Evolutionary conservation across 2,888 invertebrate genomes (phyloP).

Genomic region (Chrysolina oricalcia): DNA sequence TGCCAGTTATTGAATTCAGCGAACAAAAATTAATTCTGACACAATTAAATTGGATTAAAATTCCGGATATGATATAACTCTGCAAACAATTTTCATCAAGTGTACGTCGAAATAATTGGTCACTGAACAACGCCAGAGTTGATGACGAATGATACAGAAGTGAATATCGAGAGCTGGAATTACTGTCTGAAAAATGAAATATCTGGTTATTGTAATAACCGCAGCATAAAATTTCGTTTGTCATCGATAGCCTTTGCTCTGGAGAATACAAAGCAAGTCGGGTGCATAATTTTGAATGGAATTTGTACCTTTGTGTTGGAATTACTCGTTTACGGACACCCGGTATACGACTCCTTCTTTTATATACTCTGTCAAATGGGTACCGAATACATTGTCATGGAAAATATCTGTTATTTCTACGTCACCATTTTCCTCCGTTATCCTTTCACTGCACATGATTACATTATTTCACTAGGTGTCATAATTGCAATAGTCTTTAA

Average conservation of each 20-base stretch:
- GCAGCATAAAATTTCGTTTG: constrained; percentile 38
- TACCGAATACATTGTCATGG: too few relatives aligned
- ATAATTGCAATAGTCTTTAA: too few relatives aligned
- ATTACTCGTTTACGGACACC: not conserved
- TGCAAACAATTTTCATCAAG: constrained; percentile 11
- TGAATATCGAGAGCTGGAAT: constrained; percentile 33
- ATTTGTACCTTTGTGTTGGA: constrained; percentile 3
- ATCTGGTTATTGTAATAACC: constrained; percentile 31
- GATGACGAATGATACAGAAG: constrained; percentile 32
- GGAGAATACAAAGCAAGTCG: constrained; percentile 19
- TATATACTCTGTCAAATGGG: too few relatives aligned
- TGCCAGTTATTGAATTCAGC: not conserved
- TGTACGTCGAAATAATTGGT: constrained; percentile 24
- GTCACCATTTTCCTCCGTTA: too few relatives aligned
- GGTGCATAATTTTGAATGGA: constrained; percentile 2
- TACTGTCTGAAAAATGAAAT: constrained; percentile 31
- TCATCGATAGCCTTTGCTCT: constrained; percentile 19
- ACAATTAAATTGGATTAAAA: constrained; percentile 18
- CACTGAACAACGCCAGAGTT: constrained; percentile 26
- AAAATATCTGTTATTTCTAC: too few relatives aligned
- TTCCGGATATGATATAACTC: constrained; percentile 6
- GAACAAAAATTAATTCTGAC: constrained; percentile 13
- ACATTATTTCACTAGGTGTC: too few relatives aligned
- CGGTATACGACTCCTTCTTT: too few relatives aligned
- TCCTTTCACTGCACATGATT: too few relatives aligned